Evolutionary conservation across 1,140 invertebrate species (phyloP).

Genomic region (Magallana gigas): DNA sequence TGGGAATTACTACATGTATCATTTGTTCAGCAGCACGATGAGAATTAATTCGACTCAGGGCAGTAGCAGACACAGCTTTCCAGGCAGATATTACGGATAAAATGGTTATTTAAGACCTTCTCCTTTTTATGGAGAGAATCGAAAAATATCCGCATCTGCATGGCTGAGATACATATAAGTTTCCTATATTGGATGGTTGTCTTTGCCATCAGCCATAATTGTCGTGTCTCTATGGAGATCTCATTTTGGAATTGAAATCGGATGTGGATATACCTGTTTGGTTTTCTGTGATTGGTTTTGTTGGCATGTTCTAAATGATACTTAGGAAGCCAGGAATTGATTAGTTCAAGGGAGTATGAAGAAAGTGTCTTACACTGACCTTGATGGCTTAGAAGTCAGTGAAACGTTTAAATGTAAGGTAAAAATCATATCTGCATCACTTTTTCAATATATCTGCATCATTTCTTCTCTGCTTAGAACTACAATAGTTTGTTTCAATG

Average conservation of each 20-base stretch:
- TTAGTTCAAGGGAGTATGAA: conserved; percentile 2
- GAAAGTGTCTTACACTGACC: conserved; percentile 7
- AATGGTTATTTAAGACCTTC: not conserved
- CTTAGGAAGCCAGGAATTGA: conserved; percentile 8
- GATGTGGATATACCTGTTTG: not conserved
- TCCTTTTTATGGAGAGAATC: not conserved
- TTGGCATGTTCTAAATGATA: conserved; percentile 19
- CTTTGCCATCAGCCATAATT: not conserved
- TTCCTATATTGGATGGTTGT: not conserved
- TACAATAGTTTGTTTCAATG: no score
- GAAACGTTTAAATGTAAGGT: conserved; percentile 32
- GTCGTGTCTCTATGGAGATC: not conserved
- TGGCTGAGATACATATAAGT: not conserved
- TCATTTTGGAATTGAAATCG: conserved; percentile 20
- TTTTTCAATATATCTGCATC: no score
- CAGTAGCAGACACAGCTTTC: not conserved
- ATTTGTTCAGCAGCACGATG: not conserved
- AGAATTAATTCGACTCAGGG: conserved; percentile 15
- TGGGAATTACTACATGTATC: not conserved
- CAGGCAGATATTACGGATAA: not conserved
- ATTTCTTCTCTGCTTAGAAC: no score
- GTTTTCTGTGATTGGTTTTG: conserved; percentile 17
- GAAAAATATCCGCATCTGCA: not conserved
- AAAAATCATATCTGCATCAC: not conserved
- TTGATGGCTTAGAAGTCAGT: conserved; percentile 31